Evolutionary conservation across 2,888 invertebrate genomes (phyloP), one percentile per base, ranked within the genome.

Genomic region (Heteromyza rotundicornis): DNA sequence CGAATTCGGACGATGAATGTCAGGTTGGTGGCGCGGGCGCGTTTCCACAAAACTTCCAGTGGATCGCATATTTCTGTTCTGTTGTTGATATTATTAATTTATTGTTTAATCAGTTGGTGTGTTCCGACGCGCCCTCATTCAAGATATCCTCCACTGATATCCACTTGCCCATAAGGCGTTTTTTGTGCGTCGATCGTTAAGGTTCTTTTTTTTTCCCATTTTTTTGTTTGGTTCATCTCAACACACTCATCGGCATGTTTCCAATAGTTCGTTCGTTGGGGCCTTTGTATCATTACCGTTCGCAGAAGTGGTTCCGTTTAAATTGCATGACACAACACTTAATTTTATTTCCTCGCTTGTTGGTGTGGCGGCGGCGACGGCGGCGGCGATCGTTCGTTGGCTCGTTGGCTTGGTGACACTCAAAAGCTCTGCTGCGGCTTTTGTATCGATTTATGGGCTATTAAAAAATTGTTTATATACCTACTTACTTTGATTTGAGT

Each of bases 21-120:
- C 3, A 10, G 10, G 40, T 3, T 40, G 40, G 40, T 14, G 12
- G 5, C 14, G 16, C 3, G 40, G 40, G 5, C 16, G 40, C 40
- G 3, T 40, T 40, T n/a, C n/a, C n/a, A n/a, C n/a, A n/a, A n/a
- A n/a, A n/a, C n/a, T n/a, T n/a, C n/a, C n/a, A n/a, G 10, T 40
- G 8, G 10, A 40, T 10, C 40, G 2, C 16, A n/a, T 40, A 3
- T 40, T 40, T 7, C 16, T 40, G 10, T 40, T 7, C 14, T 50
- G 50, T 19, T 50, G 50, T 19, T 50, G 50, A 50, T 50, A 50
- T 50, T 50, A 20, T 50, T 50, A 50, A 50, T 50, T 50, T 50
- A 50, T 50, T 50, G 50, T 50, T 50, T 50, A 50, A 50, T 50
- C 50, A 50, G 50, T 50, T 50, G 50, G 50, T 50, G 50, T 20